phyloP scores from a whole-genome alignment of 2,888 invertebrate species.

The Ephialtes manifestator region DNA sequence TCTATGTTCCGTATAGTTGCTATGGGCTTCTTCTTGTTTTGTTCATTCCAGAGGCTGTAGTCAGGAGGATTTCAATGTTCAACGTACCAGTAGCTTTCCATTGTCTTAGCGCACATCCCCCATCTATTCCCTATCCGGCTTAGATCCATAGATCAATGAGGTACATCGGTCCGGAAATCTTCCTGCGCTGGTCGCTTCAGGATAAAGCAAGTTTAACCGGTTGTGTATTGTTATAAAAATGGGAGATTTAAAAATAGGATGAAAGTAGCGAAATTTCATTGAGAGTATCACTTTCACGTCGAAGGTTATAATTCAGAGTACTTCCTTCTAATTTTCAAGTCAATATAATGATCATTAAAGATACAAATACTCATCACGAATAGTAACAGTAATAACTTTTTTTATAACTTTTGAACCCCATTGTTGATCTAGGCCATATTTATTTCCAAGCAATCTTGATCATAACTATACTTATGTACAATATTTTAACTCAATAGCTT shows the following conservation, averaged over 20 bases:
- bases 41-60: slow-evolving; percentile 69
- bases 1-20: slow-evolving; percentile 49
- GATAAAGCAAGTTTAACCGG: neutral
- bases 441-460: too few species aligned
- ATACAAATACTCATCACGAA: neutral
- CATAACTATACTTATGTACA: too few species aligned
- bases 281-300: neutral
- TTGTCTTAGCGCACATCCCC: slow-evolving; percentile 53
- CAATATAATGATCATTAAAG: neutral
- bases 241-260: neutral
- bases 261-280: neutral
- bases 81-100: slow-evolving; percentile 58
- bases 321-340: neutral
- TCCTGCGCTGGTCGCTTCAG: neutral
- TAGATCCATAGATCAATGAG: slow-evolving; percentile 58
- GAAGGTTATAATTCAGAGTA: neutral
- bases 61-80: slow-evolving; percentile 67
- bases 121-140: slow-evolving; percentile 37
- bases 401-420: too few species aligned
- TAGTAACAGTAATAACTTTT: neutral
- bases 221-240: slow-evolving; percentile 15
- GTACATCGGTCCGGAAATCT: slow-evolving; percentile 41
- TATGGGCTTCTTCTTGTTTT: slow-evolving; percentile 56
- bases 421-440: too few species aligned
- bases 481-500: too few species aligned